Percentiles rank a stretch among this genome's conserved stretches.
Conservation (phyloP, 2,797 vertebrate species). For the Lateolabrax maculatus region DNA sequence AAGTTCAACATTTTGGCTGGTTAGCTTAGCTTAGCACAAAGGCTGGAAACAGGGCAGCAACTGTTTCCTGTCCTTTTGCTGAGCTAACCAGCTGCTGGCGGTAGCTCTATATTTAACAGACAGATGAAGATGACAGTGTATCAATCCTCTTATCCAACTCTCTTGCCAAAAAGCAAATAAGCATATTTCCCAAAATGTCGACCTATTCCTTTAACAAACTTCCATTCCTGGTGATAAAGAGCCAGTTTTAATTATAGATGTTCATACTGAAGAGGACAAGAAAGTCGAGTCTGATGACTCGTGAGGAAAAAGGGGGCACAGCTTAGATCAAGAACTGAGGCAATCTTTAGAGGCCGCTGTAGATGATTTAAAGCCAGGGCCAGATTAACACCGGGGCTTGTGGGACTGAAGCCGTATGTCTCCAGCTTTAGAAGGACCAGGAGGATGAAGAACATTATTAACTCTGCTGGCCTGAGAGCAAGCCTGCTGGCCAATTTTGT, state of each 20-base stretch:
- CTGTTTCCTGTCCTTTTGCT: not conserved
- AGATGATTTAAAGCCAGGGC: constrained; percentile 40
- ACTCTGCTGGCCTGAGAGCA: constrained; percentile 30
- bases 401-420: constrained; percentile 18
- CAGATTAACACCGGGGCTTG: constrained; percentile 26
- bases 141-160: not conserved
- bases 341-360: constrained; percentile 30
- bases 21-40: constrained; percentile 11
- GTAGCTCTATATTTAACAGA: not conserved
- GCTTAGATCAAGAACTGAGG: constrained; percentile 14
- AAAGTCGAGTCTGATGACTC: not conserved
- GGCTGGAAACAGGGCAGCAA: not conserved
- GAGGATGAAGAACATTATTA: constrained; percentile 47
- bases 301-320: constrained; percentile 15
- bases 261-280: not conserved
- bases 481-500: constrained; percentile 11
- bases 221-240: not conserved
- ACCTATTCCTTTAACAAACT: not conserved
- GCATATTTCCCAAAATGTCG: not conserved
- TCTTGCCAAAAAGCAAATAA: not conserved
- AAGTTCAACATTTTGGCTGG: not conserved
- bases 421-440: constrained; percentile 10
- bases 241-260: not conserved
- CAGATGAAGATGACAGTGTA: not conserved
- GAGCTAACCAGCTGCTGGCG: not conserved